Percentiles rank a stretch among this genome's conserved stretches.
These are phyloP conservation scores for Erythrolamprus reginae DNA, from an alignment of 2,113 vertebrate genomes.

Conservation along the genomic window DNA sequence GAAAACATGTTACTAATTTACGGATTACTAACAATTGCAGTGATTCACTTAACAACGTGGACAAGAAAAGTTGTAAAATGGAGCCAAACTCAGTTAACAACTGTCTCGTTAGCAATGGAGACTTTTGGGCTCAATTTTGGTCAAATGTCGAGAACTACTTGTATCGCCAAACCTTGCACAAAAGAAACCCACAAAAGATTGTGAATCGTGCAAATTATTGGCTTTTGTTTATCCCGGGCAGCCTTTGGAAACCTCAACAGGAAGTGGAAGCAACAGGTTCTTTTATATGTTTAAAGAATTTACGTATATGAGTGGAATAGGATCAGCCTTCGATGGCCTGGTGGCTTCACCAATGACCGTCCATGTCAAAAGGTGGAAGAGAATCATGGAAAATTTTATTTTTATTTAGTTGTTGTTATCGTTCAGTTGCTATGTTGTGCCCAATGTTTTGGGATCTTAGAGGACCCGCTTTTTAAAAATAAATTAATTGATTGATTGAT, in stretches of 20 bases:
- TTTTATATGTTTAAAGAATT: background rate
- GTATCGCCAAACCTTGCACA: background rate
- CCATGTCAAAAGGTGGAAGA: background rate
- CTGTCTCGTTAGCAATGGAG: background rate
- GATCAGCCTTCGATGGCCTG: background rate
- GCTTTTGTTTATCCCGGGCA: background rate
- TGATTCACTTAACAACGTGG: too few species aligned
- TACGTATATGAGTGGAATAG: background rate
- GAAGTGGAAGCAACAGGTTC: background rate
- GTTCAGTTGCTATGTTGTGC: background rate
- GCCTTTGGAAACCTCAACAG: background rate
- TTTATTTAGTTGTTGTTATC: background rate
- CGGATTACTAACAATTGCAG: too few species aligned
- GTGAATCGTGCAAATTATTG: background rate
- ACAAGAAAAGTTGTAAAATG: background rate
- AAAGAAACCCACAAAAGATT: background rate
- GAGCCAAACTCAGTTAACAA: background rate
- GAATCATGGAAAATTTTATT: too few species aligned
- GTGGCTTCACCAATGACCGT: background rate
- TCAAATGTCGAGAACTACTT: background rate
- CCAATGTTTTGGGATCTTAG: background rate
- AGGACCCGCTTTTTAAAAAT: background rate
- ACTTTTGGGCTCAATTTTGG: background rate
- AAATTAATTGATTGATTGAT: too few species aligned
- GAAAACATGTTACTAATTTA: too few species aligned